Percentiles rank a stretch among this genome's conserved stretches.
These are phyloP conservation scores for Unio delphinus DNA, from an alignment of 2,888 invertebrate species.

Conservation along the genomic window DNA sequence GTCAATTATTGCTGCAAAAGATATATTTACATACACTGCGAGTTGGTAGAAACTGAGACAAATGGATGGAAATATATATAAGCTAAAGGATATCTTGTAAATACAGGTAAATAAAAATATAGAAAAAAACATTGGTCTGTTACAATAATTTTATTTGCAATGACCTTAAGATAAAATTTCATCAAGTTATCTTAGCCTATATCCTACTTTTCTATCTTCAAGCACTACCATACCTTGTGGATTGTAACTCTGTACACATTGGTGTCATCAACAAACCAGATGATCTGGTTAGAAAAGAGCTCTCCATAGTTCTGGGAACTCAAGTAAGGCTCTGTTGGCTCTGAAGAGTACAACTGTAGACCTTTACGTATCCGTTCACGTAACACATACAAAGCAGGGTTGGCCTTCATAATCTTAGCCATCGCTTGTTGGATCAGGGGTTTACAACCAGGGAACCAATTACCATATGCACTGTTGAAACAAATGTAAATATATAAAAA, in stretches of 20 bases:
- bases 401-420: slow-evolving; percentile 99
- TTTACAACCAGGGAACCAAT: slow-evolving; percentile 99
- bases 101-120: too few species aligned
- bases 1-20: too few species aligned
- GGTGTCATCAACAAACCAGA: slow-evolving; percentile 99
- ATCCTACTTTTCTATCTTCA: background rate
- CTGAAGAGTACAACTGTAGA: slow-evolving; percentile 96
- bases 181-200: background rate
- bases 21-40: too few species aligned
- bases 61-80: too few species aligned
- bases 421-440: slow-evolving; percentile 98
- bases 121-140: too few species aligned
- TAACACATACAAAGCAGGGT: slow-evolving; percentile 97
- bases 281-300: slow-evolving; percentile 99
- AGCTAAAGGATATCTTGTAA: too few species aligned
- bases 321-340: slow-evolving; percentile 98
- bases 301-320: slow-evolving; percentile 99
- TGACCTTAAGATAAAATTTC: background rate
- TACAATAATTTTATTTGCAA: background rate
- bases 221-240: slow-evolving; percentile 81
- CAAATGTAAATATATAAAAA: too few species aligned
- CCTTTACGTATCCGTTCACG: slow-evolving; percentile 99
- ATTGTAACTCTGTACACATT: slow-evolving; percentile 99
- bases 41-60: background rate
- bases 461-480: slow-evolving; percentile 88